phyloP scores from a whole-genome alignment of 2,797 vertebrate species.

The Streptopelia turtur region DNA sequence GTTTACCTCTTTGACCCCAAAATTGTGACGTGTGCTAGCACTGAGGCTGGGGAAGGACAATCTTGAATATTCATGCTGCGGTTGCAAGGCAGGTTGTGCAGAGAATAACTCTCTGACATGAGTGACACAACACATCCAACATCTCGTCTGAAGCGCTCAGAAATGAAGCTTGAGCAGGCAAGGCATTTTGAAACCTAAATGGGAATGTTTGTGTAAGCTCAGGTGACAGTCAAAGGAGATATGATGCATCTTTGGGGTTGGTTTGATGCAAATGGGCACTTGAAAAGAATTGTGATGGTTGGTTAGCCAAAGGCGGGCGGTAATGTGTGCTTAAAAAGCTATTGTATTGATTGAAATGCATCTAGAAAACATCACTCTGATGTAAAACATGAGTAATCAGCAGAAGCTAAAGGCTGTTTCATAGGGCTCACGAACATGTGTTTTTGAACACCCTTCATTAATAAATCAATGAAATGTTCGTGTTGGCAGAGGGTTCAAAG shows the following conservation, averaged over 20 bases:
- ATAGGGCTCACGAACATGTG: background rate
- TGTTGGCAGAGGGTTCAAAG: slow-evolving; percentile 10
- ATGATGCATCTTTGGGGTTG: slow-evolving; percentile 21
- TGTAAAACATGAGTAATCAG: slow-evolving; percentile 61
- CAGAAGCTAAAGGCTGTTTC: slow-evolving; percentile 38
- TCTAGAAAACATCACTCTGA: slow-evolving; percentile 53
- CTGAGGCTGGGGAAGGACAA: background rate
- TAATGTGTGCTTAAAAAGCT: slow-evolving; percentile 55
- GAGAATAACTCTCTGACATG: background rate
- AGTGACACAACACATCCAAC: slow-evolving; percentile 39
- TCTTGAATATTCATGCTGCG: background rate
- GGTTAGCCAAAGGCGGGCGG: background rate
- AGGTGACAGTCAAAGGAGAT: slow-evolving; percentile 30
- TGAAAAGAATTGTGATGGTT: slow-evolving; percentile 49
- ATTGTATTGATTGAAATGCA: slow-evolving; percentile 59
- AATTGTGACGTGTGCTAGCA: accelerated
- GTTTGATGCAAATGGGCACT: slow-evolving; percentile 53
- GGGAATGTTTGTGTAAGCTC: background rate
- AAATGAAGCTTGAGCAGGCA: background rate
- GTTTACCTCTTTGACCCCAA: background rate
- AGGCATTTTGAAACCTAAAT: slow-evolving; percentile 20
- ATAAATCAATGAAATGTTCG: slow-evolving; percentile 12
- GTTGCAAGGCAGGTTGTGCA: background rate
- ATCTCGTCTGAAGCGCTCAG: slow-evolving; percentile 14
- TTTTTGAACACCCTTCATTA: slow-evolving; percentile 41